These are phyloP conservation scores for Drosophila monieri DNA, from an alignment of 2,888 invertebrate species.

Conservation along the genomic window DNA sequence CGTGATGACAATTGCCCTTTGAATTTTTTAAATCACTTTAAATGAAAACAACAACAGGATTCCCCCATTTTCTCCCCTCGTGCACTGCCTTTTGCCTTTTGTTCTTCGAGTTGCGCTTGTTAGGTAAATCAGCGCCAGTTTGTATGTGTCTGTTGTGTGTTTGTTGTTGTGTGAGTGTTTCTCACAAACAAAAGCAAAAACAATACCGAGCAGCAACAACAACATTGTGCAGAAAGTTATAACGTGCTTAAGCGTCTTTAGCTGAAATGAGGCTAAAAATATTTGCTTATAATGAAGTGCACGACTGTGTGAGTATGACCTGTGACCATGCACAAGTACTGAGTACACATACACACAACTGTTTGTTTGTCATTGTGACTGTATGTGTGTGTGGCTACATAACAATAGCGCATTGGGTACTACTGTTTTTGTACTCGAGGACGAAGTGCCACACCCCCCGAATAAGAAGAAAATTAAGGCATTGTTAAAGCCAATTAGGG, in stretches of 20 bases:
- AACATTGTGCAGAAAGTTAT: slow-evolving; percentile 57
- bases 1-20: slow-evolving; percentile 74
- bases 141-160: slow-evolving; percentile 44
- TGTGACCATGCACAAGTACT: slow-evolving; percentile 46
- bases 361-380: slow-evolving; percentile 21
- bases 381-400: slow-evolving; percentile 19
- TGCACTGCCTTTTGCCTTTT: slow-evolving; percentile 52
- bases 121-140: slow-evolving; percentile 77
- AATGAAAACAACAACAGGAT: slow-evolving; percentile 74
- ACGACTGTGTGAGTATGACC: slow-evolving; percentile 42
- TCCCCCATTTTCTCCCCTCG: slow-evolving; percentile 30
- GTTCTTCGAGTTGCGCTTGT: slow-evolving; percentile 66
- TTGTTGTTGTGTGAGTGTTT: slow-evolving; percentile 30
- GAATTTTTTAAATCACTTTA: slow-evolving; percentile 79
- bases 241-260: slow-evolving; percentile 78
- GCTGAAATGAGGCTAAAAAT: slow-evolving; percentile 74
- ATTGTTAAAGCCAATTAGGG: slow-evolving; percentile 73
- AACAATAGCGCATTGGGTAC: slow-evolving; percentile 65
- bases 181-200: slow-evolving; percentile 32
- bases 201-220: slow-evolving; percentile 39
- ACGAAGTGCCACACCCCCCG: slow-evolving; percentile 19
- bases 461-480: slow-evolving; percentile 65
- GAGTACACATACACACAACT: slow-evolving; percentile 9
- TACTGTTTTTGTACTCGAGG: slow-evolving; percentile 45
- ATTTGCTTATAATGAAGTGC: slow-evolving; percentile 74